These are phyloP conservation scores for Scleropages formosus DNA, from an alignment of 2,797 vertebrate genomes.

Conservation along the genomic window DNA sequence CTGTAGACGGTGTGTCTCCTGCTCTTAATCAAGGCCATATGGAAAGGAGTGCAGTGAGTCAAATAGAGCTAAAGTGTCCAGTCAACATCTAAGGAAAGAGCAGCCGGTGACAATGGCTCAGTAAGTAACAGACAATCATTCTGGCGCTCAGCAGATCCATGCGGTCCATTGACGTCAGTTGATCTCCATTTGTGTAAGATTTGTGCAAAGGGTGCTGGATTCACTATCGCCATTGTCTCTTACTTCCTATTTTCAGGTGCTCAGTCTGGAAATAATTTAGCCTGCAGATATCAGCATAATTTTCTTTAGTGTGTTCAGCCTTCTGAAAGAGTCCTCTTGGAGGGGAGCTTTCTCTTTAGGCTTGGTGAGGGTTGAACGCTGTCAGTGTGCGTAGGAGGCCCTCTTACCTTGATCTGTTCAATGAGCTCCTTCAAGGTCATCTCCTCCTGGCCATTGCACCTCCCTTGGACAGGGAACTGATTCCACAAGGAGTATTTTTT, in stretches of 20 bases:
- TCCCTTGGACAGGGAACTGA: constrained; percentile 68
- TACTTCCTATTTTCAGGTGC: neutral
- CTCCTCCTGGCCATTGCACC: constrained; percentile 60
- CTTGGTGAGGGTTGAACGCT: neutral
- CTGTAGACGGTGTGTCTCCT: too few species aligned
- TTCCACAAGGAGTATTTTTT: constrained; percentile 76
- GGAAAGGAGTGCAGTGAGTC: neutral
- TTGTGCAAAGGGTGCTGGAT: neutral
- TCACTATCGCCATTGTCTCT: neutral
- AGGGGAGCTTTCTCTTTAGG: neutral
- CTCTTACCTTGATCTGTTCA: constrained; percentile 75
- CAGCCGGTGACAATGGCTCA: too few species aligned
- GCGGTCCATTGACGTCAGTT: neutral
- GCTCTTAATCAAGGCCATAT: neutral
- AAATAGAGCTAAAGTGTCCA: neutral
- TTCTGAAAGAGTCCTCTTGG: neutral
- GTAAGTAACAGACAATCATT: too few species aligned
- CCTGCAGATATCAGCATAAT: neutral
- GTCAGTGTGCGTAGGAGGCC: constrained; percentile 12
- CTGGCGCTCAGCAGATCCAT: neutral
- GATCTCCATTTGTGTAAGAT: neutral
- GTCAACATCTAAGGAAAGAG: neutral
- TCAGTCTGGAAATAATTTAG: neutral
- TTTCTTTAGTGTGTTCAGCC: neutral
- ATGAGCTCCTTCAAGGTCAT: constrained; percentile 79